phyloP scores from a whole-genome alignment of 1,140 invertebrate species.

The Diplogasteroides magnus region DNA sequence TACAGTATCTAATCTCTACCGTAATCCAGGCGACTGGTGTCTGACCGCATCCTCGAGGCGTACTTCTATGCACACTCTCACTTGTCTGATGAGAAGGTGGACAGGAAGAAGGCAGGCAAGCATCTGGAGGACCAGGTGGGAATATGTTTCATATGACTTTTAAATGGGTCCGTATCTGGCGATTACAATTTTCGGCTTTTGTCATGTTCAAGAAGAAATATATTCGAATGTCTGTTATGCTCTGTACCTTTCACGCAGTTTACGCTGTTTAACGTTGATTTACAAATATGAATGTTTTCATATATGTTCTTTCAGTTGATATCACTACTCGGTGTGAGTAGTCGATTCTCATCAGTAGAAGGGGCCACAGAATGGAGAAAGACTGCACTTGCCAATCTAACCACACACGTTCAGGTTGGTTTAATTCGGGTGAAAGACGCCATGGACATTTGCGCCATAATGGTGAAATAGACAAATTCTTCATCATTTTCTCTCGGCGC shows the following conservation, averaged over 20 bases:
- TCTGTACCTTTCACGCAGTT: conserved; percentile 8
- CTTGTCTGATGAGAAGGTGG: background rate
- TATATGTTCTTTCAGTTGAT: conserved; percentile 23
- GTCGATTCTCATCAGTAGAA: conserved; percentile 18
- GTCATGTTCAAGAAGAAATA: conserved; percentile 6
- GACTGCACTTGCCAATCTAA: conserved; percentile 26
- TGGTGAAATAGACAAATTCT: no score
- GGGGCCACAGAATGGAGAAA: conserved; percentile 23
- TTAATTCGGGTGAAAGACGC: no score
- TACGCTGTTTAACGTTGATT: background rate
- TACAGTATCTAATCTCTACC: background rate
- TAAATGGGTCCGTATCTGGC: background rate
- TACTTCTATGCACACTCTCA: background rate
- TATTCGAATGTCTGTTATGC: conserved; percentile 1
- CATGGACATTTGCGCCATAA: no score
- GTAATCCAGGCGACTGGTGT: background rate
- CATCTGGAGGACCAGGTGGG: background rate
- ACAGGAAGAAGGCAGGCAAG: background rate
- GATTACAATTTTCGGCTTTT: background rate
- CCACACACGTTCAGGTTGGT: conserved; percentile 28
- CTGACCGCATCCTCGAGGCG: background rate
- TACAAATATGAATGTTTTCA: conserved; percentile 1
- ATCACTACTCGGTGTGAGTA: conserved; percentile 29
- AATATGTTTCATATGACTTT: conserved; percentile 10
- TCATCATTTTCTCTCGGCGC: no score